Percentiles rank a stretch among this genome's conserved stretches.
phyloP scores from a whole-genome alignment of 2,888 invertebrate species.

The Ischnus inquisitorius region DNA sequence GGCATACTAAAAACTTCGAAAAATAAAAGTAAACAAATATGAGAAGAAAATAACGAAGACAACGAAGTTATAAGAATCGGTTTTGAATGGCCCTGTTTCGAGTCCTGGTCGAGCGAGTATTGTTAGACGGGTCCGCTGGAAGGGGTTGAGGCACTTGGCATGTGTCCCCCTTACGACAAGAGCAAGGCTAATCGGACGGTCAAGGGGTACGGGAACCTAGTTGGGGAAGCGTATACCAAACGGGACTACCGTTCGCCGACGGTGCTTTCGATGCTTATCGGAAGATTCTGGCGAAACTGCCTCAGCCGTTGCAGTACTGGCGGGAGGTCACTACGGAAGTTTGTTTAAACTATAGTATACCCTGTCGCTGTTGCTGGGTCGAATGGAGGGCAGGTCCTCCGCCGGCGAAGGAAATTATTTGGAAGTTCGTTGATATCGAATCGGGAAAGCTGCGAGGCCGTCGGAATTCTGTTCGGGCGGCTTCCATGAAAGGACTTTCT shows the following conservation, averaged over 20 bases:
- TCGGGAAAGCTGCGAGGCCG: slow-evolving; percentile 53
- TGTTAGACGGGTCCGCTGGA: neutral
- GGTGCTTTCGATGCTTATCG: slow-evolving; percentile 61
- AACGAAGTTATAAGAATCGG: neutral
- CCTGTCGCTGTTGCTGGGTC: slow-evolving; percentile 26
- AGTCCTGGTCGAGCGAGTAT: slow-evolving; percentile 14
- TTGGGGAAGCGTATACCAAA: neutral
- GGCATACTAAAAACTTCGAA: slow-evolving; percentile 4
- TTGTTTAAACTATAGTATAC: slow-evolving; percentile 42
- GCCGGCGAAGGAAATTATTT: slow-evolving; percentile 57
- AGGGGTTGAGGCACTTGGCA: neutral
- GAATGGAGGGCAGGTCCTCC: slow-evolving; percentile 18
- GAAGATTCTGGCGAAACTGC: slow-evolving; percentile 55
- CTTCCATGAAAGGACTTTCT: slow-evolving; percentile 52
- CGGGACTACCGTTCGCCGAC: neutral
- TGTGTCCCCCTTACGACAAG: neutral
- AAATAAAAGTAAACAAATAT: slow-evolving; percentile 6
- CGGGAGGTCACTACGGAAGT: slow-evolving; percentile 48
- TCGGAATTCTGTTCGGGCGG: slow-evolving; percentile 28
- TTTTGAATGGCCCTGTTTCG: slow-evolving; percentile 24
- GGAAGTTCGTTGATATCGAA: slow-evolving; percentile 65
- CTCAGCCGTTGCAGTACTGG: slow-evolving; percentile 13
- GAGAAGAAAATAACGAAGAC: slow-evolving; percentile 23
- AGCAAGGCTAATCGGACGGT: neutral
- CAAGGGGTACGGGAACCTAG: neutral